Evolutionary conservation across 2,888 invertebrate genomes (phyloP), one percentile per base, ranked within the genome.

Genomic region (Zaprionus obscuricornis): DNA sequence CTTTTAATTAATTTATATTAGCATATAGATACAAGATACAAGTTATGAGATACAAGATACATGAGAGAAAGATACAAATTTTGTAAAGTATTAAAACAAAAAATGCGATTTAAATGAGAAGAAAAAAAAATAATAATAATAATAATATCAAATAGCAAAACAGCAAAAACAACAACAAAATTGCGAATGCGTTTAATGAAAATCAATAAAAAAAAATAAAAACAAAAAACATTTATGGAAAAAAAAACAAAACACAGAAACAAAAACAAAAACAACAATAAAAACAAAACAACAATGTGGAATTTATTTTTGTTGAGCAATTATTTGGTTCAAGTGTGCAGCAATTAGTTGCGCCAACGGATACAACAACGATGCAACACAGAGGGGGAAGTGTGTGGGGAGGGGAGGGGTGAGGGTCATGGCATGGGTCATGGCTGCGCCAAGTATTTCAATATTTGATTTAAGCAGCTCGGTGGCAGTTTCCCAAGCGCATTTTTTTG

Each of bases 21-120:
- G 85, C 37, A 43, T 46, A 36, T 79, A 85, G 67, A n/a, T n/a
- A 58, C 14, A 58, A 68, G 51, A 68, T 70, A n/a, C n/a, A n/a
- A n/a, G n/a, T n/a, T n/a, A n/a, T n/a, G n/a, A n/a, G n/a, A n/a
- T n/a, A n/a, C n/a, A n/a, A n/a, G n/a, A n/a, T n/a, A n/a, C n/a
- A n/a, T n/a, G n/a, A n/a, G n/a, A n/a, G n/a, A n/a, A n/a, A n/a
- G n/a, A n/a, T n/a, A n/a, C 73, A 43, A 65, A 65, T 59, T 74
- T 72, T 85, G 74, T 82, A 85, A 83, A 85, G 85, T 85, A 85
- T 83, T 85, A 85, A 79, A 70, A 73, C 65, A 68, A 55, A 56
- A 52, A 63, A 40, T 65, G 47, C 24, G 18, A 51, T 16, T 11
- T 20, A 17, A 40, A 47, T 16, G n/a, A 31, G 24, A 22, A 22